These are phyloP conservation scores for Muscina levida DNA, from an alignment of 2,888 invertebrate genomes.

Conservation along the genomic window DNA sequence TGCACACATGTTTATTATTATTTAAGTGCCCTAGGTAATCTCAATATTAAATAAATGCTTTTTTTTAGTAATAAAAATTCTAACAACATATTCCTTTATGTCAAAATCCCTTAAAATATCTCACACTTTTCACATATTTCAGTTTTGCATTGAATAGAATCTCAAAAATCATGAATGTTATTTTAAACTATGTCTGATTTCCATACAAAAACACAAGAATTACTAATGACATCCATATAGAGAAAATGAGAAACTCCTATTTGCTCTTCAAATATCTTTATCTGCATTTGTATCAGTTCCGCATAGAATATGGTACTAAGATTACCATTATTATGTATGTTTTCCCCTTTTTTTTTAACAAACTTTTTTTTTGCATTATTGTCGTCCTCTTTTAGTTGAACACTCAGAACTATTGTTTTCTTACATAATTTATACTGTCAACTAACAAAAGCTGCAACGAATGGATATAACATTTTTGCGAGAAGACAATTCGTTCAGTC, in stretches of 20 bases:
- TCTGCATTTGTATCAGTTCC: neutral
- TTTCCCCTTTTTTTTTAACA: conserved; percentile 27
- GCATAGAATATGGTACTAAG: conserved; percentile 19
- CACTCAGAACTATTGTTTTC: conserved; percentile 37
- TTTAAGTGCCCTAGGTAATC: too few species aligned
- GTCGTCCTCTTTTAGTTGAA: neutral
- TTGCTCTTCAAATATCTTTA: conserved; percentile 8
- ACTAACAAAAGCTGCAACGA: conserved; percentile 44
- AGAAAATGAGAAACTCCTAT: conserved; percentile 11
- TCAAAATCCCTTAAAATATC: neutral
- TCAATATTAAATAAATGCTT: too few species aligned
- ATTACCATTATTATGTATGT: conserved; percentile 54
- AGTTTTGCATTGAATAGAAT: neutral
- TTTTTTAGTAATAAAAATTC: neutral
- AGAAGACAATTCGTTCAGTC: conserved; percentile 40
- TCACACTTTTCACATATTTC: neutral
- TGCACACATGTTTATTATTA: too few species aligned
- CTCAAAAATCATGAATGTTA: neutral
- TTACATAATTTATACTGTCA: conserved; percentile 56
- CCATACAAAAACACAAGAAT: conserved; percentile 36
- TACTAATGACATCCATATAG: conserved; percentile 43
- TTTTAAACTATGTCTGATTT: conserved; percentile 5
- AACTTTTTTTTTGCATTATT: neutral
- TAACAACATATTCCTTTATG: neutral
- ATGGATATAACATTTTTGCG: conserved; percentile 5